phyloP scores from a whole-genome alignment of 2,113 vertebrate species.

The Boleophthalmus pectinirostris region DNA sequence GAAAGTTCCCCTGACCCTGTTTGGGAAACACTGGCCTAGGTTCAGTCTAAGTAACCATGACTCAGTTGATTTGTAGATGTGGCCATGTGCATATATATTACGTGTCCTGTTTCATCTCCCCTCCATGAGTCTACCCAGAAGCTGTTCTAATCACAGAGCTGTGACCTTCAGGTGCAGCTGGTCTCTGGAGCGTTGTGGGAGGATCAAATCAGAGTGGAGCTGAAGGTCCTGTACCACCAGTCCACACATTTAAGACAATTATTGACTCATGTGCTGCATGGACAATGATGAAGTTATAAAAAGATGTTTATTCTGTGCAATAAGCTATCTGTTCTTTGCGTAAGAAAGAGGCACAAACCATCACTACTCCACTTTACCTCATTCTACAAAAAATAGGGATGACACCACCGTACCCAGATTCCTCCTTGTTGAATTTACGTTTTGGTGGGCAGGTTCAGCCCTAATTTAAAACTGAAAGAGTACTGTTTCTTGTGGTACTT shows the following conservation, averaged over 20 bases:
- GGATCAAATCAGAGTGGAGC: conserved; percentile 24
- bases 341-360: not conserved
- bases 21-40: too few relatives aligned
- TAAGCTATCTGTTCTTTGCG: not conserved
- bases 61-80: not conserved
- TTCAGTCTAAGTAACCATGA: conserved; percentile 1
- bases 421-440: too few relatives aligned
- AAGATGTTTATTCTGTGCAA: not conserved
- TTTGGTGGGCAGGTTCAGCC: too few relatives aligned
- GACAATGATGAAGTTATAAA: not conserved
- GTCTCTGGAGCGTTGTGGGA: conserved; percentile 24
- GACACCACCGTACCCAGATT: too few relatives aligned
- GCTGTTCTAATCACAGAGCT: conserved; percentile 24
- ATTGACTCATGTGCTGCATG: not conserved
- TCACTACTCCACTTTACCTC: too few relatives aligned
- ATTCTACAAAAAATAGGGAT: too few relatives aligned
- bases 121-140: not conserved
- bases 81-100: not conserved
- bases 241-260: conserved; percentile 22
- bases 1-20: too few relatives aligned
- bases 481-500: too few relatives aligned
- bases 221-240: conserved; percentile 14
- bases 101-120: not conserved
- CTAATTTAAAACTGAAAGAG: too few relatives aligned
- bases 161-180: conserved; percentile 41